Evolutionary conservation across 1,140 invertebrate genomes (phyloP), one percentile per base, ranked within the genome.

Genomic region (Bombus confusus): DNA sequence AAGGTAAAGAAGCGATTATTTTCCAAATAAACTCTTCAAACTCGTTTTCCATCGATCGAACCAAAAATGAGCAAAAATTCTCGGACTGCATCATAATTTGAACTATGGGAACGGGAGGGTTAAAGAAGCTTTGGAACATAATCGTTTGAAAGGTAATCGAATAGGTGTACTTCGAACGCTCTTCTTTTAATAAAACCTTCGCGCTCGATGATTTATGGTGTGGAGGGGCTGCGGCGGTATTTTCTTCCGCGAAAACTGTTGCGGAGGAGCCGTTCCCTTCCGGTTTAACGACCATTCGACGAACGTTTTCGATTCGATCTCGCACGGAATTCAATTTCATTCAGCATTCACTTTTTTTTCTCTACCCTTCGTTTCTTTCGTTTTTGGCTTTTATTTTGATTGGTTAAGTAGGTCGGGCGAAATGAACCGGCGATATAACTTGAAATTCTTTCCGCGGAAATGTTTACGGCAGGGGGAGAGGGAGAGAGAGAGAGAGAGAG

Each of bases 101-200:
- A 52, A 1, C 6, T 52, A 52, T 52, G 6, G 18, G 47, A 52
- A 52, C 18, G 8, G 5, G 18, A 52, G 18, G 18, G 18, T 52
- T 52, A 52, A 52, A 52, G 47, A 52, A 52, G 47, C 47, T 8
- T 37, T 41, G 0, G 47, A 47, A n/a, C 13, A 28, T n/a, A 28
- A 9, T 41, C 62, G 31, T 13, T n/a, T 59, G 62, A 78, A 78
- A 78, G 77, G 77, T 83, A 75, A 69, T 69, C 28, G 74, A 83
- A 78, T 83, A 43, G 68, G 57, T 83, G 37, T 34, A 34, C 37
- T 28, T 12, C n/a, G 73, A 64, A 82, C 43, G 34, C 34, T 8
- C 18, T 34, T 18, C 15, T 41, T 68, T 77, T 78, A 69, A 68
- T 52, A 69, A 78, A 83, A 83, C 68, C 34, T 68, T 78, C 59